Conservation (phyloP, 1,140 invertebrate species). For the Helicoverpa zea region DNA sequence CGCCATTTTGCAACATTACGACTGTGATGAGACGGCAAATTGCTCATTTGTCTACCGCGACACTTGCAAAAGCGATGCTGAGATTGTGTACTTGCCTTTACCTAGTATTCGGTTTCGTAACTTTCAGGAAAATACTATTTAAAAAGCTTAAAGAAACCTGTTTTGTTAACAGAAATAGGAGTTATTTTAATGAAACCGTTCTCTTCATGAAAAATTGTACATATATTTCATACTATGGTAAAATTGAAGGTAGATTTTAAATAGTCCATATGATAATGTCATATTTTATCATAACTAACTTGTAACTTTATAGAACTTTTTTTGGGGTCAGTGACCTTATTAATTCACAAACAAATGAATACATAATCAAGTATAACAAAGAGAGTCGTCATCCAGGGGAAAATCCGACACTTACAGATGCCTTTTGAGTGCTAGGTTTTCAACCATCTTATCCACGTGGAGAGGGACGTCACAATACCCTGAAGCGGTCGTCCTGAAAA, state of each 20-base stretch:
- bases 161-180: background rate
- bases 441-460: constrained; percentile 61
- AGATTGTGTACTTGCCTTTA: constrained; percentile 42
- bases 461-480: constrained; percentile 66
- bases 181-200: background rate
- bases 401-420: constrained; percentile 62
- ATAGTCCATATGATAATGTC: background rate
- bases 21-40: constrained; percentile 71
- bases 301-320: too few species aligned
- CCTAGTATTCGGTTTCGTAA: constrained; percentile 33
- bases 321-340: constrained; percentile 2
- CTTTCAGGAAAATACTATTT: constrained; percentile 9
- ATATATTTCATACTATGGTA: too few species aligned
- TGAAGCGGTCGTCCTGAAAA: constrained; percentile 67
- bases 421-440: constrained; percentile 58
- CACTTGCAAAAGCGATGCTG: constrained; percentile 58
- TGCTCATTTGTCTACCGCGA: constrained; percentile 71
- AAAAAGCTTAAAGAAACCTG: background rate
- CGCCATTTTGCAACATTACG: constrained; percentile 69
- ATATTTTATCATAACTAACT: background rate
- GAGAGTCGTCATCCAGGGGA: constrained; percentile 36
- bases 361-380: constrained; percentile 34
- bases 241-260: too few species aligned
- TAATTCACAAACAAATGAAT: constrained; percentile 27
- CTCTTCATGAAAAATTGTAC: too few species aligned